Percentiles rank a stretch among this genome's conserved stretches.
Evolutionary conservation across 2,113 vertebrate genomes (phyloP).

Genomic region (Pangasianodon hypophthalmus): DNA sequence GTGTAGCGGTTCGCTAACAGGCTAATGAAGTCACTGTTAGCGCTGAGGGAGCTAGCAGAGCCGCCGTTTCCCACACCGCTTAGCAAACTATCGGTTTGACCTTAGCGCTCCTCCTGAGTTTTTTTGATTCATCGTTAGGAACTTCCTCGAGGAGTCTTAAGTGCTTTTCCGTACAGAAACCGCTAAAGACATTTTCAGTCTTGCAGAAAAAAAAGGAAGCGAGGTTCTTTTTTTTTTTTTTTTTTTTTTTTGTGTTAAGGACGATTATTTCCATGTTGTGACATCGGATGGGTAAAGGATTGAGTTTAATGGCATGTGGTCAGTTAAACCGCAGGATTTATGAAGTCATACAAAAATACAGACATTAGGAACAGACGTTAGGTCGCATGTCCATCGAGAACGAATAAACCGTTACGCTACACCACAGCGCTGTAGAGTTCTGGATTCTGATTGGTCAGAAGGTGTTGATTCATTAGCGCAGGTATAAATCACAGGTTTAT

Average conservation of each 20-base stretch:
- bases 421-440: neutral
- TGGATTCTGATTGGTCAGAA: neutral
- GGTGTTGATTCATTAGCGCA: too few relatives aligned
- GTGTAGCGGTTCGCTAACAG: neutral
- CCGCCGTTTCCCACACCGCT: conserved; percentile 44
- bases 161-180: conserved; percentile 49
- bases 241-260: neutral
- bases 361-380: too few relatives aligned
- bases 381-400: neutral
- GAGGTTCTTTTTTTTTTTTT: neutral
- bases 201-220: neutral
- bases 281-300: neutral
- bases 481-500: too few relatives aligned
- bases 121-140: conserved; percentile 37
- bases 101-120: conserved; percentile 22
- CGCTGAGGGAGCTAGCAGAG: conserved; percentile 31
- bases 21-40: conserved; percentile 33
- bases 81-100: conserved; percentile 50
- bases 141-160: conserved; percentile 32
- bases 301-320: conserved; percentile 24
- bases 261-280: conserved; percentile 46
- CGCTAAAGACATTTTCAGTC: conserved; percentile 41
- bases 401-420: neutral
- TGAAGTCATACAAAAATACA: conserved; percentile 3
- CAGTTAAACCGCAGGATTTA: neutral